phyloP scores from a whole-genome alignment of 2,797 vertebrate genomes.

The Acomys russatus region DNA sequence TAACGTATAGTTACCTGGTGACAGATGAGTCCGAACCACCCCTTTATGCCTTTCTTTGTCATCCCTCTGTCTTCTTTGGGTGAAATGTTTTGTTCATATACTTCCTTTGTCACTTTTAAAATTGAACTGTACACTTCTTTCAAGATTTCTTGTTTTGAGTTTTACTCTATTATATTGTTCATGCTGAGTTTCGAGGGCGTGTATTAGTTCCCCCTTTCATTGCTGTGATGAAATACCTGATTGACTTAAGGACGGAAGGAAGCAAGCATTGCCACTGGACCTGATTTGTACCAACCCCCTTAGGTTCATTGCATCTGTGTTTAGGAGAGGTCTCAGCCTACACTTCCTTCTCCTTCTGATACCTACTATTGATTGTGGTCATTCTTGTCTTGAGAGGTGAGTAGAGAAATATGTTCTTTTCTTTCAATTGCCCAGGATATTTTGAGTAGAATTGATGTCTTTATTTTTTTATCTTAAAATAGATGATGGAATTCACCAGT shows the following conservation, averaged over 20 bases:
- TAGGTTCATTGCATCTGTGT: background rate
- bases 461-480: background rate
- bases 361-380: background rate
- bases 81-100: background rate
- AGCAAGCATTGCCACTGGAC: background rate
- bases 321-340: background rate
- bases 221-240: background rate
- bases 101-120: constrained; percentile 45
- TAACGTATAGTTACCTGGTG: background rate
- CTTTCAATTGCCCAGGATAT: background rate
- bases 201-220: background rate
- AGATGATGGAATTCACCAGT: background rate
- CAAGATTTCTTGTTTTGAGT: background rate
- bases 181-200: constrained; percentile 4
- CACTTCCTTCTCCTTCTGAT: background rate
- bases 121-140: background rate
- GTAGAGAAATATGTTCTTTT: background rate
- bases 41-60: constrained; percentile 34
- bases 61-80: background rate
- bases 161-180: background rate
- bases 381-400: background rate
- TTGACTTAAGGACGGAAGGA: background rate
- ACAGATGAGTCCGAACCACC: background rate
- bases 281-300: background rate
- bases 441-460: background rate